phyloP scores from a whole-genome alignment of 2,113 vertebrate genomes.

The Lophochroa leadbeateri region DNA sequence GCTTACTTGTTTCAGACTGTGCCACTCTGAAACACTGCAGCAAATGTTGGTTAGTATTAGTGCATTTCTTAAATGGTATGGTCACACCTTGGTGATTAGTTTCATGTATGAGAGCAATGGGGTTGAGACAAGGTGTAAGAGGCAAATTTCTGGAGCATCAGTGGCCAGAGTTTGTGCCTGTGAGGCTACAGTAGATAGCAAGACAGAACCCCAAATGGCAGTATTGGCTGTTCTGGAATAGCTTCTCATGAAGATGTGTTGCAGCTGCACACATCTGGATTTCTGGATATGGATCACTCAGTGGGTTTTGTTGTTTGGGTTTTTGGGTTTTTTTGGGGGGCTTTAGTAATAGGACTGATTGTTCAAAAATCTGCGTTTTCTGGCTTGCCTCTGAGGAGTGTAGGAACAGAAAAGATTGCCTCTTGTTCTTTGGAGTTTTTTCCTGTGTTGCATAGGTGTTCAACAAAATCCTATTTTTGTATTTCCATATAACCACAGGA shows the following conservation, averaged over 20 bases:
- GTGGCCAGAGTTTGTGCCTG: not conserved
- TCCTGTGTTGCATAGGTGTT: not conserved
- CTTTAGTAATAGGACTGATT: not conserved
- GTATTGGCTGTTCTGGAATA: fast-evolving
- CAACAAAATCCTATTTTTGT: not conserved
- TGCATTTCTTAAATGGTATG: not conserved
- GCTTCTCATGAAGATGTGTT: not conserved
- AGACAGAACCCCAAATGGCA: not conserved
- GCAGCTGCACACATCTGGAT: not conserved
- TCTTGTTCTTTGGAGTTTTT: not conserved
- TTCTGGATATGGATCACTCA: not conserved
- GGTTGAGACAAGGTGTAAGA: not conserved
- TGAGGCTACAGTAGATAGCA: not conserved
- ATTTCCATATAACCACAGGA: not conserved
- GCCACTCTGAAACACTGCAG: not conserved
- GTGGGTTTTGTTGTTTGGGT: not conserved
- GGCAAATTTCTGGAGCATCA: not conserved
- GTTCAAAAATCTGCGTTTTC: not conserved
- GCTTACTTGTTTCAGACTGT: not conserved
- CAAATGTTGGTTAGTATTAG: not conserved
- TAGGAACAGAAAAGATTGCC: not conserved
- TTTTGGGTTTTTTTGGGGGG: not conserved
- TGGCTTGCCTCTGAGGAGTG: not conserved
- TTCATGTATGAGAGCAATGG: not conserved
- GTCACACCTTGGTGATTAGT: not conserved